Conservation (phyloP, 2,888 invertebrate genomes). For the Athalia rosae region DNA sequence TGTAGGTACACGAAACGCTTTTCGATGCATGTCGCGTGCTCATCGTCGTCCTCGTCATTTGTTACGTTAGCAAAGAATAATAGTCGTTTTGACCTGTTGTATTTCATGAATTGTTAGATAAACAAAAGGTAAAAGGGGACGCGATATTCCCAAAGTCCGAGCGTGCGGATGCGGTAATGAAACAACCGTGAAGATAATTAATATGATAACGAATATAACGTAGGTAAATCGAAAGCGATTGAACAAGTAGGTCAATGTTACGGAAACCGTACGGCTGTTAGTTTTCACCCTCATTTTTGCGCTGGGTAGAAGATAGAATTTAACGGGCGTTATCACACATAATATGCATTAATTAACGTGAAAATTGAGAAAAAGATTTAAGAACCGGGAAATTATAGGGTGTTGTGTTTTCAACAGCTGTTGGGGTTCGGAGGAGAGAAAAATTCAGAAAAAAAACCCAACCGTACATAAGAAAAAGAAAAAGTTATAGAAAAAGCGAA, state of each 20-base stretch:
- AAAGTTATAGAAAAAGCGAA: neutral
- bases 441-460: too few relatives aligned
- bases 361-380: neutral
- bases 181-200: neutral
- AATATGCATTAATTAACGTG: constrained; percentile 15
- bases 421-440: neutral
- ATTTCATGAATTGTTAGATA: neutral
- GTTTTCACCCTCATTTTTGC: too few relatives aligned
- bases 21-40: constrained; percentile 1
- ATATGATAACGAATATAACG: constrained; percentile 1
- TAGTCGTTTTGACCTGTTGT: neutral
- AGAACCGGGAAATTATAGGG: neutral
- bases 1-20: neutral
- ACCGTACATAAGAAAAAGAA: too few relatives aligned
- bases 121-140: neutral
- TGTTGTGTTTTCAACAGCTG: constrained; percentile 15
- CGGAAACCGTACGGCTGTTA: constrained; percentile 2
- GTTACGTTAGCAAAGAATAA: neutral
- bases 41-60: neutral
- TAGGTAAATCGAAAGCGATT: neutral
- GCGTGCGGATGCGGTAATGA: too few relatives aligned
- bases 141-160: too few relatives aligned
- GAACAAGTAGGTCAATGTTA: constrained; percentile 13
- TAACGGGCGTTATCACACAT: neutral
- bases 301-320: neutral